These are phyloP conservation scores for Champsocephalus gunnari DNA, from an alignment of 2,797 vertebrate species.

Conservation along the genomic window DNA sequence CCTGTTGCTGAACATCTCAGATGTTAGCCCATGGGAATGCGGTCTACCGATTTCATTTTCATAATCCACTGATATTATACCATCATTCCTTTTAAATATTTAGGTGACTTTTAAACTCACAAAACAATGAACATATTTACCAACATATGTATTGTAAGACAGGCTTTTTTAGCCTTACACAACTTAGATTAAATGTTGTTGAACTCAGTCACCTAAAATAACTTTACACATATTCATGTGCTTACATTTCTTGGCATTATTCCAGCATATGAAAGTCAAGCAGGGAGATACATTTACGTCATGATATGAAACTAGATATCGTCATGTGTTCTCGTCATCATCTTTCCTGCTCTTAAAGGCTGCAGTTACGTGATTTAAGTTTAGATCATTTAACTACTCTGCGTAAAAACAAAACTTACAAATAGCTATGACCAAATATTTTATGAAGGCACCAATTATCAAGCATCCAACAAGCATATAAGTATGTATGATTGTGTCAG, in stretches of 20 bases:
- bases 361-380: conserved; percentile 13
- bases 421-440: neutral
- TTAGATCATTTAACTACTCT: conserved; percentile 7
- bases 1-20: neutral
- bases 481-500: neutral
- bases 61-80: too few relatives aligned
- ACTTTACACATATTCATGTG: neutral
- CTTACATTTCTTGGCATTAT: neutral
- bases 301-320: conserved; percentile 44
- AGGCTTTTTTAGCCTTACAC: neutral
- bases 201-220: neutral
- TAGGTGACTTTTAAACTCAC: neutral
- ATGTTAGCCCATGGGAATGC: neutral
- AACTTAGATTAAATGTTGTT: conserved; percentile 6
- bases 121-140: neutral
- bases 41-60: too few relatives aligned
- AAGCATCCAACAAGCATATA: neutral
- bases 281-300: conserved; percentile 25
- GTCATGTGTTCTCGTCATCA: conserved; percentile 29
- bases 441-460: neutral
- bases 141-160: neutral
- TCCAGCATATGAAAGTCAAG: conserved; percentile 31
- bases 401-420: neutral
- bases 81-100: neutral
- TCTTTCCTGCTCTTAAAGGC: conserved; percentile 6